Evolutionary conservation across 2,113 vertebrate genomes (phyloP), one percentile per base, ranked within the genome.

Genomic region (Hydrochoerus hydrochaeris): DNA sequence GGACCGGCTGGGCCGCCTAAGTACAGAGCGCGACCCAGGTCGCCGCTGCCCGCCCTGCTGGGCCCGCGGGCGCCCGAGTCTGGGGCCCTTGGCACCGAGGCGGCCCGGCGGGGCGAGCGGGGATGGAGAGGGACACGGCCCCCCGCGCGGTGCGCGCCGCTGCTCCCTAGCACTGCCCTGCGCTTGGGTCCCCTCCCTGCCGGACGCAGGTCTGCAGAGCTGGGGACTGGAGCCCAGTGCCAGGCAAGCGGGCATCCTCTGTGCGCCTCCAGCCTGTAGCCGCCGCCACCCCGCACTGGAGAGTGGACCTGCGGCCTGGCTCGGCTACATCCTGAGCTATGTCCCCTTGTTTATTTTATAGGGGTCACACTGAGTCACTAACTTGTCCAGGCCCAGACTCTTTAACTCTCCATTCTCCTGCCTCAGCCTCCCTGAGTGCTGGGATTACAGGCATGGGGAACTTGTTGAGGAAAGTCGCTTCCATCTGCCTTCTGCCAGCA

Each of bases 11-110:
- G 97, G 96, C 97, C 95, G 90, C 82, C 96, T 94, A 96, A 98
- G 94, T 96, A 96, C 97, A 96, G 97, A 92, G 97, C 96, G n/a
- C 78, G 7, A 75, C 54, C 90, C 58, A 96, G 92, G 94, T 96
- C 94, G 97, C 96, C 54, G 94, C 97, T 71, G 96, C 96, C 85
- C 22, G 95, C 82, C 96, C 95, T 84, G 97, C 88, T 80, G 81
- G 97, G 95, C 95, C 93, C 73, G 93, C 60, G 97, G 96, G 97
- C 97, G 97, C 97, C 97, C 93, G 90, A 90, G 97, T 98, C 96
- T 96, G 95, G 94, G 97, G 95, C 73, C 63, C 3, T 63, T 9
- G 32, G 41, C 41, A 2, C 24, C 2, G 24, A 9, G n/a, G 1
- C 10, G 16, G 82, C 32, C 52, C 41, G 3, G 91, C 13, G 0